These are phyloP conservation scores for Glareola pratincola DNA, from an alignment of 2,113 vertebrate genomes.

Conservation along the genomic window DNA sequence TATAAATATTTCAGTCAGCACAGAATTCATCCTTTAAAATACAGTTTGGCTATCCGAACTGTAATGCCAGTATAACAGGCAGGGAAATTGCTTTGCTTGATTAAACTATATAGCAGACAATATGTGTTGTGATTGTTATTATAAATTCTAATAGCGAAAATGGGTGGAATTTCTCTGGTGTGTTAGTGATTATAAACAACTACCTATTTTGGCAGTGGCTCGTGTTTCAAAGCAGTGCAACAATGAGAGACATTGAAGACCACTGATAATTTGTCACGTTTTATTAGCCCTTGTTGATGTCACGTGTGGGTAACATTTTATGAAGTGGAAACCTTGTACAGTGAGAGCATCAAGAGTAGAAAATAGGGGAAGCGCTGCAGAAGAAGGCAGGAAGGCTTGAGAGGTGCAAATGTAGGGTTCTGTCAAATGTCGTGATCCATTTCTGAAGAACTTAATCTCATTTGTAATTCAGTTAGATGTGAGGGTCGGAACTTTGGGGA, in stretches of 20 bases:
- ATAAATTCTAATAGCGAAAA: background rate
- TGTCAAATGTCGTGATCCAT: background rate
- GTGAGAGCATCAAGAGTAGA: background rate
- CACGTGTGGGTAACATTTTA: background rate
- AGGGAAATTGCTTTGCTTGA: constrained; percentile 28
- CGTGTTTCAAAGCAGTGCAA: background rate
- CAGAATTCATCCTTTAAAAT: constrained; percentile 14
- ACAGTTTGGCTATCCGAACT: background rate
- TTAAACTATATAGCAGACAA: constrained; percentile 27
- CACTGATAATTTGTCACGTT: background rate
- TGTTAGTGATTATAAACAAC: background rate
- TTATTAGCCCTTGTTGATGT: background rate
- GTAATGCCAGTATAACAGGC: background rate
- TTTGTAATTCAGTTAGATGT: background rate
- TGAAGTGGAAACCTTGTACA: background rate
- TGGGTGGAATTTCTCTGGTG: background rate
- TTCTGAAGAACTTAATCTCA: background rate
- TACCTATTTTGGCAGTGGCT: background rate
- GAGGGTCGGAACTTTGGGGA: background rate
- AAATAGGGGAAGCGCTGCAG: accelerated
- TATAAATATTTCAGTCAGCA: constrained; percentile 2
- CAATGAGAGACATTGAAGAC: background rate
- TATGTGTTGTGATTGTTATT: constrained; percentile 19
- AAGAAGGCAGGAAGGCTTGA: background rate
- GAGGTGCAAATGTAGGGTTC: background rate